Evolutionary conservation across 2,797 vertebrate genomes (phyloP), one percentile per base, ranked within the genome.

Genomic region (Pempheris klunzingeri): DNA sequence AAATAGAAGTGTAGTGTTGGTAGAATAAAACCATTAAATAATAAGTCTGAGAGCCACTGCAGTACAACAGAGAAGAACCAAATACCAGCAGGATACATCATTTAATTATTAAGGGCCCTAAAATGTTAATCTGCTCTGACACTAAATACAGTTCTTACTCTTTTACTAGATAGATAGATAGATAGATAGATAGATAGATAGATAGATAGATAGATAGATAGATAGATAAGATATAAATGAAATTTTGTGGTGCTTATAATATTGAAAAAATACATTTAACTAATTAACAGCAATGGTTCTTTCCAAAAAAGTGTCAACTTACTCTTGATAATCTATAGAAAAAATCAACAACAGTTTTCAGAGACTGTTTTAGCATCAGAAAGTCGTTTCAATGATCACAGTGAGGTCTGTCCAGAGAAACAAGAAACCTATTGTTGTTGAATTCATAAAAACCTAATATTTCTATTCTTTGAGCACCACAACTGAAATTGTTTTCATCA

Each of bases 381-480:
- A 28, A 38, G 50, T 8, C 34, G 24, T 54, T 49, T 28, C 39
- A 53, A 39, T 65, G 65, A 60, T 61, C 57, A 78, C 34, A 58
- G 43, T 26, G 18, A 60, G 14, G 36, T 79, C 13, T 52, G 46
- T 74, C 58, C 26, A 43, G 36, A 61, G 7, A 24, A 68, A 66
- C 77, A 82, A 78, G 6, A 47, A 46, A 59, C 28, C 58, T 52
- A 49, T 8, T 74, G 34, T 70, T 66, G 41, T 50, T 71, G 41
- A 75, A 65, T 78, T 68, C 67, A 74, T 59, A 39, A 70, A 80
- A 77, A 73, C 43, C 9, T 46, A 67, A 67, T 63, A 72, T 67
- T 74, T 87, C 63, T 81, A 26, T 71, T 70, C 71, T 68, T 63
- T 52, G 34, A 83, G 62, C 38, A 13, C 5, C 17, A 60, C 32